A percentile compares a stretch with the other conserved stretches of the same genome.
Evolutionary conservation across 2,113 vertebrate genomes (phyloP).

Genomic region (Brachypodius melanocephalos): DNA sequence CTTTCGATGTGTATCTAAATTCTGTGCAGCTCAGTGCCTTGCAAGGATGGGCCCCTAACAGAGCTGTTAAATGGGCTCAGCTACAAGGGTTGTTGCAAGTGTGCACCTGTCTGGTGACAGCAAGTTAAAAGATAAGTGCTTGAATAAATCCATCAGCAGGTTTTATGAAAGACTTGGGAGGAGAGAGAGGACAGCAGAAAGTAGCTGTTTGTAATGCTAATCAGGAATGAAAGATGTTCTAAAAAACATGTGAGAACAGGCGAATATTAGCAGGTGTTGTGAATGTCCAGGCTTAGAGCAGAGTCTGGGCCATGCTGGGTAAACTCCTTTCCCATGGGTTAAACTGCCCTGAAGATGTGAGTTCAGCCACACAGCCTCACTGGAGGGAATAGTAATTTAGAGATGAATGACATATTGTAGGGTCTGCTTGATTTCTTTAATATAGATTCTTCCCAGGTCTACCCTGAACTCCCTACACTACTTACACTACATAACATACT

Average conservation of each 20-base stretch:
- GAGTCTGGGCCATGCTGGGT: neutral
- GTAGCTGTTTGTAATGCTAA: conserved; percentile 36
- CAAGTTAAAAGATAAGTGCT: conserved; percentile 47
- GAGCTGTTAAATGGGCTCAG: conserved; percentile 22
- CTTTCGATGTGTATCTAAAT: neutral
- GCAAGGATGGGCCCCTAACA: conserved; percentile 1
- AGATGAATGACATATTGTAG: neutral
- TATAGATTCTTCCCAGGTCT: neutral
- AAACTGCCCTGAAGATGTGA: neutral
- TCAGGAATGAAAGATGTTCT: conserved; percentile 39
- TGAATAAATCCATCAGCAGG: conserved; percentile 64
- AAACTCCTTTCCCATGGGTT: neutral
- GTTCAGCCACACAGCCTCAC: neutral
- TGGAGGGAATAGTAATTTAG: neutral
- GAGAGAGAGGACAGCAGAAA: conserved; percentile 47
- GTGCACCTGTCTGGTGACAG: conserved; percentile 51
- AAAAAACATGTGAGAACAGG: conserved; percentile 30
- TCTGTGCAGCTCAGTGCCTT: neutral
- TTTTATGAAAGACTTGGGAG: conserved; percentile 68
- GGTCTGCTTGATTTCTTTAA: neutral
- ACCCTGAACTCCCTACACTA: neutral
- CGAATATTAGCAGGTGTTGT: conserved; percentile 27
- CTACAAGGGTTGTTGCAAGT: conserved; percentile 11
- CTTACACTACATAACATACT: neutral
- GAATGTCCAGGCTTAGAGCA: conserved; percentile 1